phyloP scores from a whole-genome alignment of 30 jellyfish, hydroid and myxozoan species.

The Clytia hemisphaerica region DNA sequence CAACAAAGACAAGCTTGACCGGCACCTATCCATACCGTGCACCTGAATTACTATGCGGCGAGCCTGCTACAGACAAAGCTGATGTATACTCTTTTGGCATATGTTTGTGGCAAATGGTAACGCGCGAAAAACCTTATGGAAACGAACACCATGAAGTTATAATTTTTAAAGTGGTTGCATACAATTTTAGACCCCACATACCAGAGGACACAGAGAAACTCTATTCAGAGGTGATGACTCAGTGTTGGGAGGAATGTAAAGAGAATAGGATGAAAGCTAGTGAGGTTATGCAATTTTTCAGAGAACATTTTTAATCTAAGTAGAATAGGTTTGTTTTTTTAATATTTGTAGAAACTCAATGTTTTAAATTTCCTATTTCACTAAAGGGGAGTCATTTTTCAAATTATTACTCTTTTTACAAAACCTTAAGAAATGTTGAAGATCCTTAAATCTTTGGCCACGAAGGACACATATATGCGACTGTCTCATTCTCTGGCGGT shows the following conservation, averaged over 20 bases:
- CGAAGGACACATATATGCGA: too few relatives aligned
- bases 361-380: too few relatives aligned
- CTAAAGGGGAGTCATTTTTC: too few relatives aligned
- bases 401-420: too few relatives aligned
- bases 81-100: slow-evolving; percentile 79
- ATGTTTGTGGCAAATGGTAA: slow-evolving; percentile 85
- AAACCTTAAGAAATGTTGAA: too few relatives aligned
- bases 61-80: slow-evolving; percentile 48
- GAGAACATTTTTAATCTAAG: too few relatives aligned
- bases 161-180: slow-evolving; percentile 80
- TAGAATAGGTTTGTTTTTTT: too few relatives aligned
- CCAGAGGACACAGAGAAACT: slow-evolving; percentile 38
- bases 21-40: slow-evolving; percentile 91
- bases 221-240: slow-evolving; percentile 45
- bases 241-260: slow-evolving; percentile 69
- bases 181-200: slow-evolving; percentile 61
- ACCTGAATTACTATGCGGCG: slow-evolving; percentile 80
- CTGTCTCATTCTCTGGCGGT: too few relatives aligned
- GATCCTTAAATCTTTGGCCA: too few relatives aligned
- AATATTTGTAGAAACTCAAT: too few relatives aligned
- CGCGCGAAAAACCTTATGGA: slow-evolving; percentile 75
- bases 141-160: slow-evolving; percentile 69
- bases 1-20: slow-evolving; percentile 76
- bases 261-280: slow-evolving; percentile 45
- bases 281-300: slow-evolving; percentile 32